phyloP scores from a whole-genome alignment of 2,888 invertebrate species.

The Carabus problematicus region DNA sequence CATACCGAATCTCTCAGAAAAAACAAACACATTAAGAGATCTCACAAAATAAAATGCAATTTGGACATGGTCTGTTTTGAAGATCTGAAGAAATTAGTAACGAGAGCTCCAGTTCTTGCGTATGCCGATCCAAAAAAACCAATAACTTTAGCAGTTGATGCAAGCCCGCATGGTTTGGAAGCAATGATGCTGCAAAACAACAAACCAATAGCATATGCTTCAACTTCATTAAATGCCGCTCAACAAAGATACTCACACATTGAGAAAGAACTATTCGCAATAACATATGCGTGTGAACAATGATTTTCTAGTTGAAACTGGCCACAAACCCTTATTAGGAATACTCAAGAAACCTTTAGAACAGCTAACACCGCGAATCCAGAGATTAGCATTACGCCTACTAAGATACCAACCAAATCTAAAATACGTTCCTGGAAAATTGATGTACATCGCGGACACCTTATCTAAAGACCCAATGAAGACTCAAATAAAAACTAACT shows the following conservation, averaged over 20 bases:
- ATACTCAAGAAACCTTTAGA: slow-evolving; percentile 47
- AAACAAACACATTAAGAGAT: slow-evolving; percentile 45
- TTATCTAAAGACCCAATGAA: slow-evolving; percentile 19
- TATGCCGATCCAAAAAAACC: slow-evolving; percentile 42
- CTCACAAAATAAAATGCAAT: slow-evolving; percentile 45
- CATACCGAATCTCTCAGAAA: slow-evolving; percentile 47
- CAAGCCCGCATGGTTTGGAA: slow-evolving; percentile 47
- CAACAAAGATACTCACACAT: slow-evolving; percentile 47
- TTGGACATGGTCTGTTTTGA: slow-evolving; percentile 43
- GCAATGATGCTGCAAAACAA: slow-evolving; percentile 47
- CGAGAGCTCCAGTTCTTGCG: slow-evolving; percentile 35
- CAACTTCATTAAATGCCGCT: slow-evolving; percentile 44
- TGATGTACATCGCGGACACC: slow-evolving; percentile 26
- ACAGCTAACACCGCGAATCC: slow-evolving; percentile 45
- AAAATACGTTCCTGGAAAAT: slow-evolving; percentile 43
- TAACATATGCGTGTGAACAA: slow-evolving; percentile 48
- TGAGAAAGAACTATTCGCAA: slow-evolving; percentile 49
- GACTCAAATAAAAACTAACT: background rate
- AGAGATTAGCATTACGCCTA: slow-evolving; percentile 44
- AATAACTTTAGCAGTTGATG: slow-evolving; percentile 48
- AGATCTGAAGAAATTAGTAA: slow-evolving; percentile 41
- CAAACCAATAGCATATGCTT: slow-evolving; percentile 49
- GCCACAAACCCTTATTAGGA: slow-evolving; percentile 46
- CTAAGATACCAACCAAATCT: slow-evolving; percentile 44
- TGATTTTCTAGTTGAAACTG: slow-evolving; percentile 44